Conservation (phyloP, 1,140 invertebrate genomes). For the Globodera ellingtonae region DNA sequence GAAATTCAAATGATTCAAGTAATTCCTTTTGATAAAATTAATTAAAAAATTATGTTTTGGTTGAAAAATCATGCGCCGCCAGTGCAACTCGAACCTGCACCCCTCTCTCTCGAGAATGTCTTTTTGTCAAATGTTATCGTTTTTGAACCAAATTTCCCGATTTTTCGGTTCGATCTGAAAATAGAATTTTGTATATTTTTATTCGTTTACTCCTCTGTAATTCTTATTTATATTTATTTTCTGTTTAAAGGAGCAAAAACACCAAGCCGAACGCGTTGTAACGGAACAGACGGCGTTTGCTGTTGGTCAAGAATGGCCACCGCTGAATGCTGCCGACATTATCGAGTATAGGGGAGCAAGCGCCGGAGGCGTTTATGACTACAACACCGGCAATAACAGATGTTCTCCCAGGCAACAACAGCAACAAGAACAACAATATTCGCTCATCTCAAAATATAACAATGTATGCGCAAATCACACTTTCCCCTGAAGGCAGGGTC, state of each 20-base stretch:
- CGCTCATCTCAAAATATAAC: constrained; percentile 56
- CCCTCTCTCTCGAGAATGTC: too few species aligned
- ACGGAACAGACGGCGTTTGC: constrained; percentile 64
- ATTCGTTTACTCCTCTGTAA: neutral
- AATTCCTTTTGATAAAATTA: constrained; percentile 33
- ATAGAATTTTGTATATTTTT: neutral
- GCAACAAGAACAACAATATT: constrained; percentile 36
- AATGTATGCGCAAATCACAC: constrained; percentile 44
- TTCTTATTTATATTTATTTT: too few species aligned
- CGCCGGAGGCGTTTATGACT: constrained; percentile 38
- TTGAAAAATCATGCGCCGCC: too few species aligned
- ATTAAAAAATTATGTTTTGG: neutral
- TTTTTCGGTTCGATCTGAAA: constrained; percentile 2
- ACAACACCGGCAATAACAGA: constrained; percentile 1
- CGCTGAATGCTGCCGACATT: neutral
- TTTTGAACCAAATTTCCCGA: too few species aligned
- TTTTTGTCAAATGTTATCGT: too few species aligned
- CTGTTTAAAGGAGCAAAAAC: constrained; percentile 76
- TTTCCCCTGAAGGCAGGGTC: neutral
- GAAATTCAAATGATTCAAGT: constrained; percentile 96
- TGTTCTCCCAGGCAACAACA: constrained; percentile 42
- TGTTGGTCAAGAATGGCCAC: neutral
- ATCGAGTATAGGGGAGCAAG: constrained; percentile 21
- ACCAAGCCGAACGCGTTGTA: constrained; percentile 90
- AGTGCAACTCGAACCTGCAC: too few species aligned